Percentiles rank a stretch among this genome's conserved stretches.
These are phyloP conservation scores for Stomorhina lunata DNA, from an alignment of 2,888 invertebrate genomes.

Conservation along the genomic window DNA sequence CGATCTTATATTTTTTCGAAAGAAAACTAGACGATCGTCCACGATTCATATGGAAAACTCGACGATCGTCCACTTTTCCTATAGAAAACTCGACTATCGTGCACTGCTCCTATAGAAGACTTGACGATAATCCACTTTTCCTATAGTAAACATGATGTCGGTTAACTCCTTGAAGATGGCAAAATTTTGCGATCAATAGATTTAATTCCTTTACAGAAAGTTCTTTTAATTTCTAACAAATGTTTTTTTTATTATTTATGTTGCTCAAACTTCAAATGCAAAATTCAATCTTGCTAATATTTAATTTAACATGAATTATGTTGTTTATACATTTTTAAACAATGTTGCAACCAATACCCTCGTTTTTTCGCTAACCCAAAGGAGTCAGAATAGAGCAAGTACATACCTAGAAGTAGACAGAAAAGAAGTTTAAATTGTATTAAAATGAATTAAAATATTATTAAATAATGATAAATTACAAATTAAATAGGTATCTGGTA, in stretches of 20 bases:
- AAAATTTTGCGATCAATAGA: too few species aligned
- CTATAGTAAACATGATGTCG: too few species aligned
- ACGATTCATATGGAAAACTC: too few species aligned
- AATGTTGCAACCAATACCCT: conserved; percentile 45
- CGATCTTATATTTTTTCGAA: neutral
- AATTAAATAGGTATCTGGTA: neutral
- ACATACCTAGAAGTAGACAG: conserved; percentile 52
- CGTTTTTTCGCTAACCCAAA: conserved; percentile 43
- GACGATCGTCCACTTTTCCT: too few species aligned
- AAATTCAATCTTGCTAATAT: conserved; percentile 5
- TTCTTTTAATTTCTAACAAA: conserved; percentile 32
- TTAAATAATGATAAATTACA: neutral
- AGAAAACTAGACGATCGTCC: too few species aligned
- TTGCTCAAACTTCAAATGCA: conserved; percentile 40
- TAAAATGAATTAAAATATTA: conserved; percentile 14
- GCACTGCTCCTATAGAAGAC: neutral
- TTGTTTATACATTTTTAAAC: conserved; percentile 46
- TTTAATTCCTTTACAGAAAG: too few species aligned
- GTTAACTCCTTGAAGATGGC: too few species aligned
- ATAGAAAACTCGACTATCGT: too few species aligned
- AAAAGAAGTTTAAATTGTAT: conserved; percentile 7
- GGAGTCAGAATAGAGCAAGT: conserved; percentile 21
- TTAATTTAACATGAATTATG: conserved; percentile 59
- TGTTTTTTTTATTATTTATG: conserved; percentile 56
- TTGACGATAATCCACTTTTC: neutral